Base-by-base conservation (phyloP, 2,888 invertebrate genomes). In the Noctua fimbriata region DNA sequence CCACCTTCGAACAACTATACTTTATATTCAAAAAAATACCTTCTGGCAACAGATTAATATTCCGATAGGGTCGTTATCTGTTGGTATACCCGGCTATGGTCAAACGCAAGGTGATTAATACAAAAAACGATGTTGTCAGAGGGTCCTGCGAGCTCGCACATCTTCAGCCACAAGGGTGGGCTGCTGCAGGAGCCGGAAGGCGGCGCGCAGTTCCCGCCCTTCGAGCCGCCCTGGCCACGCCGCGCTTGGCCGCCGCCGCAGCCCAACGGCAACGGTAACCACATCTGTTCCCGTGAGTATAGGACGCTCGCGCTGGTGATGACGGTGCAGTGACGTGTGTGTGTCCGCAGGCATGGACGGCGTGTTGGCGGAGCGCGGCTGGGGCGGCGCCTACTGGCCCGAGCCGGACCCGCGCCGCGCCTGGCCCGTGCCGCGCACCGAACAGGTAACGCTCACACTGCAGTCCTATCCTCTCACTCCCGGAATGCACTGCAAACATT, bases 81-180 rank as follows among this genome's bases (percentile, higher is more conserved):
- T 32, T 9, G 9, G 32, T 63, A 63, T 63, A 32, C 18, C 28
- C 28, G 18, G 63, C 63, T 32, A 32, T 32, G 21, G 18, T 63
- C 32, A 32, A 32, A 60, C 28, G 49, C 16, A 49, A 60, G 12
- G n/a, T 21, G 18, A 32, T 14, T 47, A 9, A 36, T 24, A 65
- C 28, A 14, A 58, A 52, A 36, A 18, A 36, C 10, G 5, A 70
- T 74, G 18, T 70, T 78, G 63, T 63, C 81, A 89, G 90, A 89
- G 73, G 85, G 79, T n/a, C 85, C 82, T 41, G 88, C 85, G 70
- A 89, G 92, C 85, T 97, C 98, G 89, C 98, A 97, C 92, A 98
- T 98, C 92, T 98, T 98, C 95, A 98, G 97, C 93, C 98, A 98
- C 95, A 98, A 98, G 95, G 98, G 97, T 89, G 98, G 98, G 76